Conservation (phyloP, 2,888 invertebrate species). For the Micropterix aruncella region DNA sequence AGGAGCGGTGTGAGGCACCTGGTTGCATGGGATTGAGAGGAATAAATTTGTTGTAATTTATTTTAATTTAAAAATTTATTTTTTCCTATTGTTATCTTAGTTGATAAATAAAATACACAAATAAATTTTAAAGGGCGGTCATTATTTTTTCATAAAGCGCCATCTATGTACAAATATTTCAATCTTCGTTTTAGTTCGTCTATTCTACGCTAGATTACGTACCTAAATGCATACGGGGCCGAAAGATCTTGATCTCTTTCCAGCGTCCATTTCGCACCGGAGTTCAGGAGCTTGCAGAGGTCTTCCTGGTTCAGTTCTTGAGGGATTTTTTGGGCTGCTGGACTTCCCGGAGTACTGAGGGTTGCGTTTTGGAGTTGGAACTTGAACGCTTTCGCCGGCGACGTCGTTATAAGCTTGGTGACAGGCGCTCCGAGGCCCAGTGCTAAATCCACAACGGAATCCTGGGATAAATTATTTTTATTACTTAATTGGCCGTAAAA, state of each 20-base stretch:
- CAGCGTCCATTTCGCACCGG: conserved; percentile 52
- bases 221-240: conserved; percentile 62
- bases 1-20: too few species aligned
- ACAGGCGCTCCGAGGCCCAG: conserved; percentile 56
- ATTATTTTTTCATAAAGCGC: too few species aligned
- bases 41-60: too few species aligned
- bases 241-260: conserved; percentile 67
- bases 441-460: conserved; percentile 60
- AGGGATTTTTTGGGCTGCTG: conserved; percentile 41
- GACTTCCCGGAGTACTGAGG: conserved; percentile 55
- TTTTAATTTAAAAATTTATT: too few species aligned
- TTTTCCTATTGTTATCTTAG: too few species aligned
- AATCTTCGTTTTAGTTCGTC: too few species aligned
- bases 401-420: conserved; percentile 53
- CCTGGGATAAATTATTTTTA: conserved; percentile 41
- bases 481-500: too few species aligned
- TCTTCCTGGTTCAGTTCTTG: conserved; percentile 41
- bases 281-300: conserved; percentile 39
- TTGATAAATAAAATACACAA: too few species aligned
- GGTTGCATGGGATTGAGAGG: too few species aligned
- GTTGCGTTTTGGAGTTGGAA: conserved; percentile 50
- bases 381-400: conserved; percentile 53
- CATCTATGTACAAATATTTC: too few species aligned
- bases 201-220: too few species aligned
- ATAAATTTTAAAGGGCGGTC: too few species aligned